Evolutionary conservation across 2,888 invertebrate genomes (phyloP), one percentile per base, ranked within the genome.

Genomic region (Drosophila melanosoma): DNA sequence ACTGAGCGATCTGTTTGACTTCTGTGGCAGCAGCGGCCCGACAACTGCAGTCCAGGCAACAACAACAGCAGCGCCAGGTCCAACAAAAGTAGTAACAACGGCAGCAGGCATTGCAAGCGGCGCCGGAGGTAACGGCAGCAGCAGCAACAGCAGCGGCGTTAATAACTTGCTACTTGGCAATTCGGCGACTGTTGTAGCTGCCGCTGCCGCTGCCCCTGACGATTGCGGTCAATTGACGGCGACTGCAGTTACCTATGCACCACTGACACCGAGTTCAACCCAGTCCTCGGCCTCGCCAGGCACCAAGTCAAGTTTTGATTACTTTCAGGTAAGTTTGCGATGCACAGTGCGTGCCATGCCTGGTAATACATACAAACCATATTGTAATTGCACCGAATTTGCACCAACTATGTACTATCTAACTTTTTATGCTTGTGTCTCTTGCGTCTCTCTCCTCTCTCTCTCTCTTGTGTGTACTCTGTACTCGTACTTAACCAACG

Each of bases 261-360:
- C 93, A 29, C 74, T 92, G 40, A 92, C 93, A 67, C 92, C 93
- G 38, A 92, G 91, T 66, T 93, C 93, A 59, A 92, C 92, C 40
- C 92, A 92, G 75, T 92, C 93, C 20, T 92, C 92, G 70, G 90
- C 91, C 59, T 93, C 93, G 65, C 92, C 92, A 63, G 91, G 90
- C 63, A 82, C 90, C 66, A 92, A 91, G 78, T 88, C 91, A 54
- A 89, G 81, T 68, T 92, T 91, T 79, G 93, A 93, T 76, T 90
- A 91, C 74, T 93, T 93, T 86, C 92, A 93, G 91, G 93, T 93
- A 81, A 91, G 82, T 76, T 33, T 15, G 15, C 12, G 6, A 23
- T 40, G 56, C 56, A 40, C 53, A 60, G n/a, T n/a, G 29, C 45
- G 23, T 26, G 48, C 48, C 42, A 32, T 32, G 1, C 7, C 17